Evolutionary conservation across 92 coral and sea anemone species (phyloP).

Genomic region (Hydrozoanthus gracilis): DNA sequence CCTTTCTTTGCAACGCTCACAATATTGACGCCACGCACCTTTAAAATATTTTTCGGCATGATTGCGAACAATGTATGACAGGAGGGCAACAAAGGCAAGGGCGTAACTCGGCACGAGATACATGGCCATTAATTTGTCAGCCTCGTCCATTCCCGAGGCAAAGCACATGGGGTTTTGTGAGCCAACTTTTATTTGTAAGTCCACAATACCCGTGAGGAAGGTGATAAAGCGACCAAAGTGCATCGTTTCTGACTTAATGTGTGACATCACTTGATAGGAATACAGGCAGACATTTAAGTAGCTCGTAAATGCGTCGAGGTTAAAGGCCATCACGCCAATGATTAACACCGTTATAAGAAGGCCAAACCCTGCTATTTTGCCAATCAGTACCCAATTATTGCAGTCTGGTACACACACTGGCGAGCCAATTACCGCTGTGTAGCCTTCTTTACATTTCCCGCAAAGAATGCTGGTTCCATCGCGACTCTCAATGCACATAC

Average conservation of each 20-base stretch:
- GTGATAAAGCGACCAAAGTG: constrained; percentile 68
- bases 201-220: constrained; percentile 77
- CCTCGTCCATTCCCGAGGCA: constrained; percentile 81
- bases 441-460: constrained; percentile 72
- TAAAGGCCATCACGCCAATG: constrained; percentile 66
- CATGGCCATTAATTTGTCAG: constrained; percentile 81
- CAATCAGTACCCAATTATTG: constrained; percentile 60
- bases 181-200: constrained; percentile 60
- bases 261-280: constrained; percentile 85
- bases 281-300: constrained; percentile 94
- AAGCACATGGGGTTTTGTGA: constrained; percentile 60
- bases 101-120: constrained; percentile 83
- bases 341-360: constrained; percentile 65
- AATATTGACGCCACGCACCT: constrained; percentile 30
- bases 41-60: constrained; percentile 70
- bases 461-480: constrained; percentile 72
- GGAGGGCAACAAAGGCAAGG: constrained; percentile 59
- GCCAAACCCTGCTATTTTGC: constrained; percentile 54
- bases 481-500: constrained; percentile 60
- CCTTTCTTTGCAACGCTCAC: constrained; percentile 3
- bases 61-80: constrained; percentile 62
- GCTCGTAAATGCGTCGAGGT: constrained; percentile 85
- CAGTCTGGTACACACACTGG: constrained; percentile 63
- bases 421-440: constrained; percentile 68
- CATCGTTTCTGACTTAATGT: constrained; percentile 66